These are phyloP conservation scores for Ceratina calcarata DNA, from an alignment of 1,140 invertebrate genomes.

Conservation along the genomic window DNA sequence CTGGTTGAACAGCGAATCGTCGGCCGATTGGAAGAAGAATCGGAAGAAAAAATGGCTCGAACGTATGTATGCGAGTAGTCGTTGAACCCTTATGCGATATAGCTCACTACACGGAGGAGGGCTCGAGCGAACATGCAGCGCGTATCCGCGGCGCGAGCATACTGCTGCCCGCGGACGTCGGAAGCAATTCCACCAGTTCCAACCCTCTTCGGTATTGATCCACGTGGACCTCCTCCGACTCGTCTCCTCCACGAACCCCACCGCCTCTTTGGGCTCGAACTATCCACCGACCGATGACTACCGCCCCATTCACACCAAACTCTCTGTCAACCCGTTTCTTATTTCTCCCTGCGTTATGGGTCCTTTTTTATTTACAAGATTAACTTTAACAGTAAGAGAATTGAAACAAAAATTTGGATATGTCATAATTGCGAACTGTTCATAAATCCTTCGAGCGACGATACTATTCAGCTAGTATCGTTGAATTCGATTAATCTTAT, in stretches of 20 bases:
- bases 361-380: neutral
- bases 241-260: conserved; percentile 30
- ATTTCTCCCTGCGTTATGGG: neutral
- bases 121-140: conserved; percentile 54
- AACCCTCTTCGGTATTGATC: conserved; percentile 62
- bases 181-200: conserved; percentile 43
- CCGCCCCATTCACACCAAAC: conserved; percentile 12
- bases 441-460: no score
- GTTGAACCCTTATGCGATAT: conserved; percentile 19
- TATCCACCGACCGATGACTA: conserved; percentile 42
- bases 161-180: conserved; percentile 58
- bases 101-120: conserved; percentile 11
- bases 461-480: no score
- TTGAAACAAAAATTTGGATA: neutral
- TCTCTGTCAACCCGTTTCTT: neutral
- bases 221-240: conserved; percentile 48
- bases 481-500: no score
- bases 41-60: neutral
- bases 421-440: no score
- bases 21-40: neutral
- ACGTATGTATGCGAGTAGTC: neutral
- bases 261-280: conserved; percentile 22
- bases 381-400: neutral
- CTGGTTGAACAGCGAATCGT: neutral
- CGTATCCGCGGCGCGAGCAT: conserved; percentile 66